Percentiles rank a stretch among this genome's conserved stretches.
These are phyloP conservation scores for Myotis vivesi DNA, from an alignment of 2,797 vertebrate genomes.

Conservation along the genomic window DNA sequence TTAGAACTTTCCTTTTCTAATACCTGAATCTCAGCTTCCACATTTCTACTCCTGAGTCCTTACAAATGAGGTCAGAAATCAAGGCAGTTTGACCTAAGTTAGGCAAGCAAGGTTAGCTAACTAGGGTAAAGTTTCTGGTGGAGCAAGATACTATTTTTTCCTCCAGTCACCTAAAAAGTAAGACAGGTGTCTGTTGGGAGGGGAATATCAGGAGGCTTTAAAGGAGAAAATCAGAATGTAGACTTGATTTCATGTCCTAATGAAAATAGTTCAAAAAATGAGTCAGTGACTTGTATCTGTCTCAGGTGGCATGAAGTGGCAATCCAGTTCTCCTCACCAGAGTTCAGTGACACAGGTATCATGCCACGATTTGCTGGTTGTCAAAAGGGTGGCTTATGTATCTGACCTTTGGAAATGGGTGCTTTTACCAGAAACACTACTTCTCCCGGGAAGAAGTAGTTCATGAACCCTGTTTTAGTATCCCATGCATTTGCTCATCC, in stretches of 20 bases:
- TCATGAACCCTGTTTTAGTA: accelerated
- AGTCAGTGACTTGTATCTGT: not conserved
- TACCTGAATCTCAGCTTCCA: not conserved
- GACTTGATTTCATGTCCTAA: not conserved
- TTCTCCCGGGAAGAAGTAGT: not conserved
- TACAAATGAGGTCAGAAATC: not conserved
- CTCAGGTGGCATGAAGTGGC: accelerated
- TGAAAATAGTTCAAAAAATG: not conserved
- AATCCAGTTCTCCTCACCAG: not conserved
- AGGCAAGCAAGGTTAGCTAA: not conserved
- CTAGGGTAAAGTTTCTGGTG: not conserved
- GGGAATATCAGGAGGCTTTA: not conserved
- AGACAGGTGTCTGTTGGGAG: not conserved
- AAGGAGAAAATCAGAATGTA: not conserved
- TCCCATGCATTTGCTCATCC: not conserved
- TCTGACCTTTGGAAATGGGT: not conserved
- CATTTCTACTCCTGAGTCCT: not conserved
- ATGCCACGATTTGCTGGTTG: not conserved
- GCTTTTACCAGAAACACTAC: not conserved
- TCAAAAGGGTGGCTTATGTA: not conserved
- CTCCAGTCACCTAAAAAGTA: not conserved
- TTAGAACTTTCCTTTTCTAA: not conserved
- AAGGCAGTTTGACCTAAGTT: not conserved
- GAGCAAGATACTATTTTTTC: not conserved
- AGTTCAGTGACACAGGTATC: not conserved